Percentiles rank a stretch among this genome's conserved stretches.
phyloP scores from a whole-genome alignment of 1,140 invertebrate genomes.

The Ephestia elutella region DNA sequence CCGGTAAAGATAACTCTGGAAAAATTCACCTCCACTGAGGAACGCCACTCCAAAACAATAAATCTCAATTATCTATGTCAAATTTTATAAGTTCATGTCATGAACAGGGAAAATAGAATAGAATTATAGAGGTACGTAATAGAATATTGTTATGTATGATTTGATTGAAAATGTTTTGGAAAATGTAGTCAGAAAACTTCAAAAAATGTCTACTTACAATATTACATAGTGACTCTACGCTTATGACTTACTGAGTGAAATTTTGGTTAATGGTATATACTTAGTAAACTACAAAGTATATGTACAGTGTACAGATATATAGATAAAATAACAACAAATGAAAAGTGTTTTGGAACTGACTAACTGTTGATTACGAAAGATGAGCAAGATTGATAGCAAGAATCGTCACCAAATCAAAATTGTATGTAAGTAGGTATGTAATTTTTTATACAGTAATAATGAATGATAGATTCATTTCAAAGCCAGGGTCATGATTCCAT shows the following conservation, averaged over 20 bases:
- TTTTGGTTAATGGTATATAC: no score
- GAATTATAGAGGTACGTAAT: no score
- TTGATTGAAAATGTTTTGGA: background rate
- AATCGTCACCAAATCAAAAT: background rate
- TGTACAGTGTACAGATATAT: background rate
- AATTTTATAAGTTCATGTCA: slow-evolving; percentile 24
- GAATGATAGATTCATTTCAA: background rate
- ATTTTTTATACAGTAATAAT: background rate
- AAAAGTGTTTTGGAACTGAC: background rate
- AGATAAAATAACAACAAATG: background rate
- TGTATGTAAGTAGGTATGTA: no score
- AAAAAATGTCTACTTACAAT: background rate
- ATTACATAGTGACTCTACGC: background rate
- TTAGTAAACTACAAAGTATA: background rate
- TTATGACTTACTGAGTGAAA: no score
- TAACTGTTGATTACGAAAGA: background rate
- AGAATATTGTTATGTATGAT: background rate
- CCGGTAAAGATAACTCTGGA: slow-evolving; percentile 99
- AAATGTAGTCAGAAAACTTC: background rate
- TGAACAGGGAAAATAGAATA: slow-evolving; percentile 9
- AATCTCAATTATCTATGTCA: slow-evolving; percentile 33
- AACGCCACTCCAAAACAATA: slow-evolving; percentile 61
- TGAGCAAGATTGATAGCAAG: background rate
- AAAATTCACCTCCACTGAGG: slow-evolving; percentile 74
- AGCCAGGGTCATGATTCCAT: background rate